A percentile compares a stretch with the other conserved stretches of the same genome.
These are phyloP conservation scores for Tenodera sinensis DNA, from an alignment of 2,888 invertebrate species.

Conservation along the genomic window DNA sequence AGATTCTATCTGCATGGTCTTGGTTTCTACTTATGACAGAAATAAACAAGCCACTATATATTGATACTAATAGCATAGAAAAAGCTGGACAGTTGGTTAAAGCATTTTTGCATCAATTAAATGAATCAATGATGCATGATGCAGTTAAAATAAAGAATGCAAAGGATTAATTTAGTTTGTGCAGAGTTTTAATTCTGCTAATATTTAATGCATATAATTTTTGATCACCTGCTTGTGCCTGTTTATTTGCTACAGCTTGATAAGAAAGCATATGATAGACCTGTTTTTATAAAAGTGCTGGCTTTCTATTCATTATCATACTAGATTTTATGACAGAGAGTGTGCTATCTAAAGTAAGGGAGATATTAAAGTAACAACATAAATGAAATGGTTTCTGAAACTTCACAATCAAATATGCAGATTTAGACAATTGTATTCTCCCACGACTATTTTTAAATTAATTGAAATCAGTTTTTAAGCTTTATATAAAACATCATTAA, in stretches of 20 bases:
- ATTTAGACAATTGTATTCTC: background rate
- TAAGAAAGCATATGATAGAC: background rate
- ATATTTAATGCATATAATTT: background rate
- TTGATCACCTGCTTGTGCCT: background rate
- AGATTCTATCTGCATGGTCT: too few species aligned
- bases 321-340: background rate
- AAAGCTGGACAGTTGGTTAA: too few species aligned
- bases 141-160: background rate
- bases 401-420: background rate
- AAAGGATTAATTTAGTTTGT: background rate
- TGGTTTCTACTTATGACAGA: too few species aligned
- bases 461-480: background rate
- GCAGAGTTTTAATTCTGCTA: background rate
- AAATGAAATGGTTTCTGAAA: background rate
- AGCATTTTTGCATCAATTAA: background rate
- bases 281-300: background rate
- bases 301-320: background rate
- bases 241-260: background rate
- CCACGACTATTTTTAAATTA: background rate
- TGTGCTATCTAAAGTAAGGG: background rate
- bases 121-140: background rate
- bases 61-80: too few species aligned
- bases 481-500: background rate
- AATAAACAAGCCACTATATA: too few species aligned
- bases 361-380: background rate